Evolutionary conservation across 2,888 invertebrate genomes (phyloP), one percentile per base, ranked within the genome.

Genomic region (Chrysolina americana): DNA sequence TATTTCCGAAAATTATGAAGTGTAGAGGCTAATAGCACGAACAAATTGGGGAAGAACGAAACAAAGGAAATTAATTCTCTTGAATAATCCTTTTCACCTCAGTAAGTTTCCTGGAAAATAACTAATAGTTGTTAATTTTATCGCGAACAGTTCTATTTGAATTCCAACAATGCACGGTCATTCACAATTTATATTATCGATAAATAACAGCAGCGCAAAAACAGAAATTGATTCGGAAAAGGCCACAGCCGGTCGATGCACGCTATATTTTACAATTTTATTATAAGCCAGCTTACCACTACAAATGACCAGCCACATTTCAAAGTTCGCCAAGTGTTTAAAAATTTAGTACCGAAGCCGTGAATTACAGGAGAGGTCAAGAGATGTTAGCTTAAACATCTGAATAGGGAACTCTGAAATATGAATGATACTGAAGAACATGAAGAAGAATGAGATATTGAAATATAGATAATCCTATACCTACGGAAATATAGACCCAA

Each of bases 101-200:
- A 21, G 21, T 11, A 53, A 15, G 21, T 15, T 2, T 53, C 10
- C 19, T 6, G 19, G 19, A 53, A 19, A 11, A 19, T 11, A 17
- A 44, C 21, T 21, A 21, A 53, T 11, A 53, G 53, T 21, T 23
- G 1, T 21, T 21, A 70, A 73, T 78, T 80, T 74, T 71, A 71
- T 75, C 50, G 62, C 65, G 56, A 68, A 65, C 65, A 50, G 66
- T 69, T 73, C 74, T 75, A 82, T 86, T 84, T 82, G 81, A 85
- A 85, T 85, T 85, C 85, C 75, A 76, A 65, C 76, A 76, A 75
- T 76, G 81, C 75, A 76, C 80, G 81, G 79, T 82, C 83, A 81
- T 83, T 81, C 81, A 83, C 84, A 86, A 86, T 86, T 86, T 86
- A 86, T 85, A 84, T 83, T 86, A 85, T 85, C 85, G 82, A 86